Conservation (phyloP, 2,888 invertebrate genomes). For the Coecobrya sp. region DNA sequence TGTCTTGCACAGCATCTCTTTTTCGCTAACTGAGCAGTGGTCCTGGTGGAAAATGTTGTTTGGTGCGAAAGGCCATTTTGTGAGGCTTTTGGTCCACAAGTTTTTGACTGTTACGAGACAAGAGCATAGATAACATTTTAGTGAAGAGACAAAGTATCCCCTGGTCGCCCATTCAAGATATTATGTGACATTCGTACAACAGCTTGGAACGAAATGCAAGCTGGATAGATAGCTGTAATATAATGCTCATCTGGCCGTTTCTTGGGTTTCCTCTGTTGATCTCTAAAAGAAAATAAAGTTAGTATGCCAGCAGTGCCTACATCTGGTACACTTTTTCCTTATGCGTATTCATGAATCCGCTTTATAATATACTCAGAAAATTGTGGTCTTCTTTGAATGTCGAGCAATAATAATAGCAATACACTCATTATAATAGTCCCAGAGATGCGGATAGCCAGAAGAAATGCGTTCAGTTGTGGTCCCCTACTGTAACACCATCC, state of each 20-base stretch:
- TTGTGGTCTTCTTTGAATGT: not conserved
- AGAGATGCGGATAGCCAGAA: conserved; percentile 18
- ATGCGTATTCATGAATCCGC: not conserved
- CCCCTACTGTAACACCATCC: not conserved
- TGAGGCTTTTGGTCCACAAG: conserved; percentile 43
- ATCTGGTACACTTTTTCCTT: conserved; percentile 28
- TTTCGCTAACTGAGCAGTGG: not conserved
- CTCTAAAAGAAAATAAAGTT: not conserved
- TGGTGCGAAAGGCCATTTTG: conserved; percentile 63
- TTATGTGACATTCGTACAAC: conserved; percentile 73
- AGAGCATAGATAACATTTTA: conserved; percentile 71
- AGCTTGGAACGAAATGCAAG: conserved; percentile 42
- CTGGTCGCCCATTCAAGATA: conserved; percentile 70
- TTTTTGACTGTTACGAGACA: conserved; percentile 73
- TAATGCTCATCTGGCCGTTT: conserved; percentile 6
- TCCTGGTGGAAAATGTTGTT: conserved; percentile 19
- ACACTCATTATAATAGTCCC: conserved; percentile 9
- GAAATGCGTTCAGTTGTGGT: not conserved
- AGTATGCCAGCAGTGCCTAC: not conserved
- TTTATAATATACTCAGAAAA: not conserved
- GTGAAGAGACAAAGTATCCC: conserved; percentile 74
- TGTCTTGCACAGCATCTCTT: not conserved
- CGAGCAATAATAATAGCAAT: not conserved
- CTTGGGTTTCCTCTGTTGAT: not conserved
- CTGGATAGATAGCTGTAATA: conserved; percentile 23